Conservation (phyloP, 2,113 vertebrate genomes). For the Mandrillus leucophaeus region DNA sequence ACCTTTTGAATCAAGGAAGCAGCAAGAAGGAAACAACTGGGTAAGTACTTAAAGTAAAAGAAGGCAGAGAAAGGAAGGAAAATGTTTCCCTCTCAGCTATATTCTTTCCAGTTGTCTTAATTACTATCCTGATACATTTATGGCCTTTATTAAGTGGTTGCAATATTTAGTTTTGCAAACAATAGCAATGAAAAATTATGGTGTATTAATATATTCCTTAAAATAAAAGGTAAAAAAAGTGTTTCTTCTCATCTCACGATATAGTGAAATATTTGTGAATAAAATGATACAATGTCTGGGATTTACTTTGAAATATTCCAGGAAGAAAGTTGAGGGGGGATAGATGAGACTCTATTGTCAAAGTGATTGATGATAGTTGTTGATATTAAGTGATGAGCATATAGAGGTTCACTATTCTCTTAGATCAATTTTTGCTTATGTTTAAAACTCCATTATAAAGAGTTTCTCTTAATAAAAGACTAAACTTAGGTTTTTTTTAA, state of each 20-base stretch:
- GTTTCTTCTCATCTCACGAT: background rate
- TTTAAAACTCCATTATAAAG: background rate
- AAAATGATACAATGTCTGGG: background rate
- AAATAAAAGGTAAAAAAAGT: background rate
- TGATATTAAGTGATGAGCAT: background rate
- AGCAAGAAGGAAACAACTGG: background rate
- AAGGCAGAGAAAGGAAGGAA: background rate
- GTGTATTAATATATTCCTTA: background rate
- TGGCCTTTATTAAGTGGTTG: background rate
- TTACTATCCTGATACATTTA: background rate
- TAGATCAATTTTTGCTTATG: background rate
- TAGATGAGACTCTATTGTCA: background rate
- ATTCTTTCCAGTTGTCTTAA: background rate
- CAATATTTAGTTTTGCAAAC: constrained; percentile 22
- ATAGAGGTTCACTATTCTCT: background rate
- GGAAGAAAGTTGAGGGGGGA: background rate
- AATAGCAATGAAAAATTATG: background rate
- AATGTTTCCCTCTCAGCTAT: background rate
- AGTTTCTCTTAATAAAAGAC: background rate
- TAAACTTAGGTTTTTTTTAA: background rate
- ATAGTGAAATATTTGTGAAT: constrained; percentile 18
- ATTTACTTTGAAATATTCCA: background rate
- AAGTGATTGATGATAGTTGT: background rate
- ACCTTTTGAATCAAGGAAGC: background rate
- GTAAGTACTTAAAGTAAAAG: background rate